Evolutionary conservation across 2,797 vertebrate species (phyloP).

Genomic region (Poliocrania exsul): DNA sequence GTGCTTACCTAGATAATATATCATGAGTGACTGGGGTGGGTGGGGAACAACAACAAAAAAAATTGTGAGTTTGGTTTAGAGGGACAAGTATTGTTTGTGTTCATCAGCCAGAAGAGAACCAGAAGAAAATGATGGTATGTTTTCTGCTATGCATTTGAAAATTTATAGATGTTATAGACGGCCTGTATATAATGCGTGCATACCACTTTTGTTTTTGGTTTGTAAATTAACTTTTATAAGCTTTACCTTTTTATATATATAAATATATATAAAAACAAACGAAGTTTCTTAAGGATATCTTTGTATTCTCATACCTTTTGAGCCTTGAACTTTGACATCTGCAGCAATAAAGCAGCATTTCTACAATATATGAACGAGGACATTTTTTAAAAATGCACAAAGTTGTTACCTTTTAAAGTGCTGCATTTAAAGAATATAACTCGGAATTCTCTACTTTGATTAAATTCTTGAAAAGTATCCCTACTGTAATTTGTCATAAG

Average conservation of each 20-base stretch:
- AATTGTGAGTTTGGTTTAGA: conserved; percentile 62
- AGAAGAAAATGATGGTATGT: conserved; percentile 86
- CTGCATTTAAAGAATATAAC: conserved; percentile 94
- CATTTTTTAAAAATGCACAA: conserved; percentile 95
- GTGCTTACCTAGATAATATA: conserved; percentile 74
- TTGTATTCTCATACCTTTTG: conserved; percentile 97
- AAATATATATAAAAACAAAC: conserved; percentile 91
- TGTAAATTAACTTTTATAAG: conserved; percentile 99
- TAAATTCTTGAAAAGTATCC: conserved; percentile 91
- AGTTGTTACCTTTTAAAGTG: conserved; percentile 95
- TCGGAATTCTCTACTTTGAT: conserved; percentile 89
- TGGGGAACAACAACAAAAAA: neutral
- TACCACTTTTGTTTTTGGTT: conserved; percentile 98
- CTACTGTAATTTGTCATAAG: conserved; percentile 98
- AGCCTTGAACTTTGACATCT: conserved; percentile 98
- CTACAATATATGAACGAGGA: conserved; percentile 90
- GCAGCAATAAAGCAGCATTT: conserved; percentile 98
- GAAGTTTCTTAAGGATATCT: conserved; percentile 93
- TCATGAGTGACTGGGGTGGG: conserved; percentile 67
- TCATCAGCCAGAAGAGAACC: conserved; percentile 63
- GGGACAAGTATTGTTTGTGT: conserved; percentile 49
- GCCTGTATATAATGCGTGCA: conserved; percentile 98
- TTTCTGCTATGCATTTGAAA: conserved; percentile 95
- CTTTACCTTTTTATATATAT: conserved; percentile 99
- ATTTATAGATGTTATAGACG: conserved; percentile 87